phyloP scores from a whole-genome alignment of 2,113 vertebrate genomes.

The Oncorhynchus nerka region DNA sequence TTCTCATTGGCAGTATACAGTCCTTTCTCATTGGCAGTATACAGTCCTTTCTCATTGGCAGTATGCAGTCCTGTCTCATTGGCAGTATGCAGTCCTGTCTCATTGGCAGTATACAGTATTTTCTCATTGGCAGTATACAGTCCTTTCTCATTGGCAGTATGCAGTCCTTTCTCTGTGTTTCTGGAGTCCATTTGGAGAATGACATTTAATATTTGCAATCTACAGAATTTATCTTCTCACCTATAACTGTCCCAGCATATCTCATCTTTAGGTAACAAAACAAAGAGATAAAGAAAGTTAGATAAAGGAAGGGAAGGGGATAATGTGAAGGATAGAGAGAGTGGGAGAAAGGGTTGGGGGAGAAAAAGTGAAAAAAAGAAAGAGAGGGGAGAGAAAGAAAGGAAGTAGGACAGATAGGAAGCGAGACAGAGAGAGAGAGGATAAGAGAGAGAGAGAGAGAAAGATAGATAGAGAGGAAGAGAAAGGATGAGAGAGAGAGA shows the following conservation, averaged over 20 bases:
- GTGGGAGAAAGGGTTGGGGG: not conserved
- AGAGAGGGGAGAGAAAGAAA: conserved; percentile 23
- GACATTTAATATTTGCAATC: conserved; percentile 39
- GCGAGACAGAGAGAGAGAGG: not conserved
- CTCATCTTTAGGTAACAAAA: conserved; percentile 9
- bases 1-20: no score
- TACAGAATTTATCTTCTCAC: conserved; percentile 32
- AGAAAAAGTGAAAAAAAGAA: conserved; percentile 10
- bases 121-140: no score
- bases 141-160: no score
- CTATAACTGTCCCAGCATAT: conserved; percentile 6
- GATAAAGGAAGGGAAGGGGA: not conserved
- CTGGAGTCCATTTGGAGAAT: conserved; percentile 43
- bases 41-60: no score
- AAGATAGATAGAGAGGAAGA: no score
- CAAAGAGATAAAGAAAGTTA: not conserved
- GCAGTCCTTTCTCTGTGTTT: not conserved
- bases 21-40: no score
- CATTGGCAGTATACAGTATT: no score
- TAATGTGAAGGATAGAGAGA: not conserved
- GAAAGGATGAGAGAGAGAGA: no score
- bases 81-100: no score
- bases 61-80: no score
- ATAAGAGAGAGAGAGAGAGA: not conserved
- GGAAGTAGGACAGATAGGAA: not conserved